phyloP scores from a whole-genome alignment of 2,113 vertebrate species.

The Donacobius atricapilla region DNA sequence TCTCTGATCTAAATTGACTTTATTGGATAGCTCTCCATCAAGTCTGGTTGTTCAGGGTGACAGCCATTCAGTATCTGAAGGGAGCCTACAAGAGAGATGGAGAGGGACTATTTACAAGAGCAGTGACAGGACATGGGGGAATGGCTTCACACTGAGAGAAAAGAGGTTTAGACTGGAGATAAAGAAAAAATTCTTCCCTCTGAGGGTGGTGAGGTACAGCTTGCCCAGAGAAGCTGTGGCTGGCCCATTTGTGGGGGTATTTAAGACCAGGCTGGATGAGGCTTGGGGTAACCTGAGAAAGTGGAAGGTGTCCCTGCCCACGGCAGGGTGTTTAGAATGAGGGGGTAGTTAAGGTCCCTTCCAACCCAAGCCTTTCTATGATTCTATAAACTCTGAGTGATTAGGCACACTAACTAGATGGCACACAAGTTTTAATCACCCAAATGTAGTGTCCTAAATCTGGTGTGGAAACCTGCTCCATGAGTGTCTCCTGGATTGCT shows the following conservation, averaged over 20 bases:
- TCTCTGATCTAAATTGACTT: not conserved
- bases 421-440: not conserved
- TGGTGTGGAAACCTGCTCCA: not conserved
- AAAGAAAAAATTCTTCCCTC: not conserved
- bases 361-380: not conserved
- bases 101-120: not conserved
- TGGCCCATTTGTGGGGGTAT: not conserved
- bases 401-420: not conserved
- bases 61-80: not conserved
- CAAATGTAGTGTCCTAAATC: not conserved
- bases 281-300: not conserved
- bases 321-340: not conserved
- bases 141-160: not conserved
- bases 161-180: not conserved
- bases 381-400: not conserved
- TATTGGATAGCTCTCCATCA: not conserved
- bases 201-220: no score
- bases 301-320: no score
- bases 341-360: not conserved
- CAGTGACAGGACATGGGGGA: not conserved
- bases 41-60: not conserved
- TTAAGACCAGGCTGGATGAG: not conserved
- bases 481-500: not conserved
- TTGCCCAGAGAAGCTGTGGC: not conserved
- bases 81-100: not conserved